phyloP scores from a whole-genome alignment of 2,888 invertebrate species.

The Rhagonycha fulva region DNA sequence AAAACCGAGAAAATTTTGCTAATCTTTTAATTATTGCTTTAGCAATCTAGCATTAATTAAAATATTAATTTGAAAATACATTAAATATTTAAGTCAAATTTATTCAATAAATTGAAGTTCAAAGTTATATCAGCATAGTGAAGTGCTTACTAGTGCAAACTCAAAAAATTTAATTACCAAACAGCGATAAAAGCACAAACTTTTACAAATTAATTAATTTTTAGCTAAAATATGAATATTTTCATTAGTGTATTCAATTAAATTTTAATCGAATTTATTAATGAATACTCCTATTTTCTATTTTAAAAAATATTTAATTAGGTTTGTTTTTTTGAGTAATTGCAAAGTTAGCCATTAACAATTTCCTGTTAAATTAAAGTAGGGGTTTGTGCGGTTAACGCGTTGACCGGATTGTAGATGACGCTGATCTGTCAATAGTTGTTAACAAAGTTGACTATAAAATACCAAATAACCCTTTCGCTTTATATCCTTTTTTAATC shows the following conservation, averaged over 20 bases:
- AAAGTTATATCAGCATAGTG: neutral
- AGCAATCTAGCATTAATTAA: neutral
- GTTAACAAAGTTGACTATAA: neutral
- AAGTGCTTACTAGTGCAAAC: neutral
- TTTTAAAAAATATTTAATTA: neutral
- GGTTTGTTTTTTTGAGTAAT: neutral
- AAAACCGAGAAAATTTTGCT: neutral
- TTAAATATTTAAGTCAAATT: neutral
- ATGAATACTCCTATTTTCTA: neutral
- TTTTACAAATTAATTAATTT: neutral
- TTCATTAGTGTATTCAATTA: neutral
- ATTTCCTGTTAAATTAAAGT: neutral
- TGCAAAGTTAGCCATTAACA: neutral
- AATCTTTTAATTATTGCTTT: neutral
- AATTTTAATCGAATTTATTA: neutral
- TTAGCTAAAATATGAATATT: neutral
- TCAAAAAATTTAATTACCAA: neutral
- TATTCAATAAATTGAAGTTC: neutral
- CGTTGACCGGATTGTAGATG: neutral
- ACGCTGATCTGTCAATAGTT: neutral
- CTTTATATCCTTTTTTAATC: neutral
- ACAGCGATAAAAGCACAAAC: neutral
- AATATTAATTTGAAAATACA: neutral
- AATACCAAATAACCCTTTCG: neutral
- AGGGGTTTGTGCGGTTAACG: neutral